Evolutionary conservation across 2,888 invertebrate genomes (phyloP), one percentile per base, ranked within the genome.

Genomic region (Spicauda simplicius): DNA sequence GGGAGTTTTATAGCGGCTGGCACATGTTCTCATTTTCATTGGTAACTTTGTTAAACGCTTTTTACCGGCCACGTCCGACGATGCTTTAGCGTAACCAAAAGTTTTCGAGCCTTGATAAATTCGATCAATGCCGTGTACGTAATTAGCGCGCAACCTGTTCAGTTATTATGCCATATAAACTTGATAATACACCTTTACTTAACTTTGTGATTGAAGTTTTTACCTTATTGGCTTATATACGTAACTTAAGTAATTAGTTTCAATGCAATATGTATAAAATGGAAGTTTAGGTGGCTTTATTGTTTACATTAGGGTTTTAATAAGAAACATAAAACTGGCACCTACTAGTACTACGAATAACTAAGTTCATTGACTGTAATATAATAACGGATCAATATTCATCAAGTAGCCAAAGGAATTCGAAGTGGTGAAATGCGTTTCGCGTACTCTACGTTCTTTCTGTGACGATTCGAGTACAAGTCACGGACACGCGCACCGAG

Each of bases 1-100:
- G 78, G 80, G 78, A 75, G 81, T 80, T 80, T 80, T 85, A 79
- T 85, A 80, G 79, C 78, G 75, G 75, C 74, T 74, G 74, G 74
- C 74, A 70, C 75, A 74, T 82, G 78, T 79, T 77, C 76, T 74
- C 76, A 79, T 77, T 79, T 80, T 80, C 79, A 78, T 77, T 78
- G 80, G 69, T 53, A 55, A 65, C 66, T 56, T 60, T 50, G 54
- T 66, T 66, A 55, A 66, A 66, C 59, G 59, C 60, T 66, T 59
- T 52, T 65, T 56, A 25, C 56, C 65, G 45, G 33, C 54, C 60
- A 16, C 33, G 60, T 33, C 25, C 20, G 30, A 18, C 53, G 19
- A 30, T 53, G 33, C 48, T 62, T 54, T 62, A 16, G 25, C 25
- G 20, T 18, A 54, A 45, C 37, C 54, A 12, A 60, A 60, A 48